Percentiles rank a stretch among this genome's conserved stretches.
Conservation (phyloP, 1,140 invertebrate genomes). For the Druon quercuslanigerum region DNA sequence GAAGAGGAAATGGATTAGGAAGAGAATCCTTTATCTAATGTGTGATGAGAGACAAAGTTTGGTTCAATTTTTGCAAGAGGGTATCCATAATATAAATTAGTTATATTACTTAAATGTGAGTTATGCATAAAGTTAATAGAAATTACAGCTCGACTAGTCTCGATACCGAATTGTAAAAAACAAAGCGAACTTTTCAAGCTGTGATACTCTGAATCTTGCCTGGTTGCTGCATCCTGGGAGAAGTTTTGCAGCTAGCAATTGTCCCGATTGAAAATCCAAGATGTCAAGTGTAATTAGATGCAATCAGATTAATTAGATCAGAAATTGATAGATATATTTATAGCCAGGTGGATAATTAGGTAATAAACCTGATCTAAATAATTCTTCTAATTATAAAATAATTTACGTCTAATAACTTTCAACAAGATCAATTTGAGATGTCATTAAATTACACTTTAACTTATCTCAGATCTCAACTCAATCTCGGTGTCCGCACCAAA, state of each 20-base stretch:
- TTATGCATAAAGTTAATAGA: neutral
- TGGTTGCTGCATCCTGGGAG: conserved; percentile 41
- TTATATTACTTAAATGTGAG: too few species aligned
- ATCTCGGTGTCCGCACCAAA: neutral
- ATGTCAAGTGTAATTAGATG: neutral
- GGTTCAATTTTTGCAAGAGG: neutral
- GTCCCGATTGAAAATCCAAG: neutral
- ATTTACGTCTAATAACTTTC: neutral
- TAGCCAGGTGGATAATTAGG: too few species aligned
- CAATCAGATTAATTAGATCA: too few species aligned
- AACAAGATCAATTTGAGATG: neutral
- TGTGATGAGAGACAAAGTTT: neutral
- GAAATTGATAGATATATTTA: too few species aligned
- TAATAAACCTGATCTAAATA: too few species aligned
- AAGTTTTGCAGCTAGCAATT: neutral
- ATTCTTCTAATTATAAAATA: neutral
- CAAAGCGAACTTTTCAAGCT: conserved; percentile 18
- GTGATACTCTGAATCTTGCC: conserved; percentile 35
- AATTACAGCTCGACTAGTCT: neutral
- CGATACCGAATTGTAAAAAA: neutral
- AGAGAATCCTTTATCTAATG: neutral
- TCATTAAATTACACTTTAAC: neutral
- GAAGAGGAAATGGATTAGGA: conserved; percentile 35
- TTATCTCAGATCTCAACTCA: neutral
- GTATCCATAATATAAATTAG: neutral